phyloP scores from a whole-genome alignment of 2,797 vertebrate species.

The Delichon dasypus region DNA sequence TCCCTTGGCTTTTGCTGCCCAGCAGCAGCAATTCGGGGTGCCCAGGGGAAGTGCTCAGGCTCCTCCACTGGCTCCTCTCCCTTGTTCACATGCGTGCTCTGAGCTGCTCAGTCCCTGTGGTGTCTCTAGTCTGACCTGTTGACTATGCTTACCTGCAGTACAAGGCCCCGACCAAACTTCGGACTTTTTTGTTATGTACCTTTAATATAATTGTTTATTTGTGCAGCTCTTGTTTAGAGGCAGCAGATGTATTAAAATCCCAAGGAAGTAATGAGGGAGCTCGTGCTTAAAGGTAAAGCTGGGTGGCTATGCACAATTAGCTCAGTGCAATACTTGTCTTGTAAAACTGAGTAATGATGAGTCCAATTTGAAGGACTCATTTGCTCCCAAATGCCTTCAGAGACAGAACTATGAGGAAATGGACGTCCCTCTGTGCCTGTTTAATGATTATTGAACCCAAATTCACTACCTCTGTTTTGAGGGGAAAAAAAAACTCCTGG shows the following conservation, averaged over 20 bases:
- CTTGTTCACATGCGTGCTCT: accelerated
- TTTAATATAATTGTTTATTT: neutral
- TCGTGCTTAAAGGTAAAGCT: neutral
- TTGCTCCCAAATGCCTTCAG: neutral
- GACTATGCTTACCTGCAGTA: neutral
- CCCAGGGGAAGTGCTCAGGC: neutral
- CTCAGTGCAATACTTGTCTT: neutral
- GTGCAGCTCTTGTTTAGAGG: neutral
- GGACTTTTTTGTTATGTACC: neutral
- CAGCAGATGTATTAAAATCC: neutral
- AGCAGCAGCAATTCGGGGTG: neutral
- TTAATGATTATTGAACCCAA: neutral
- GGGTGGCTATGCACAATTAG: neutral
- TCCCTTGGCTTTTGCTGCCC: neutral
- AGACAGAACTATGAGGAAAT: neutral
- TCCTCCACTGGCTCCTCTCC: accelerated
- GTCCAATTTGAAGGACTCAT: neutral
- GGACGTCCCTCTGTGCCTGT: neutral
- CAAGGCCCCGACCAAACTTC: neutral
- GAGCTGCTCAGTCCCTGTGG: neutral
- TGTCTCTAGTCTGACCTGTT: neutral
- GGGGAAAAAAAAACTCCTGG: neutral
- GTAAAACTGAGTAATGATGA: neutral
- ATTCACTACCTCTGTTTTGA: neutral
- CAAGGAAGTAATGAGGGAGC: neutral